These are phyloP conservation scores for Aplochiton taeniatus DNA, from an alignment of 2,797 vertebrate genomes.

Conservation along the genomic window DNA sequence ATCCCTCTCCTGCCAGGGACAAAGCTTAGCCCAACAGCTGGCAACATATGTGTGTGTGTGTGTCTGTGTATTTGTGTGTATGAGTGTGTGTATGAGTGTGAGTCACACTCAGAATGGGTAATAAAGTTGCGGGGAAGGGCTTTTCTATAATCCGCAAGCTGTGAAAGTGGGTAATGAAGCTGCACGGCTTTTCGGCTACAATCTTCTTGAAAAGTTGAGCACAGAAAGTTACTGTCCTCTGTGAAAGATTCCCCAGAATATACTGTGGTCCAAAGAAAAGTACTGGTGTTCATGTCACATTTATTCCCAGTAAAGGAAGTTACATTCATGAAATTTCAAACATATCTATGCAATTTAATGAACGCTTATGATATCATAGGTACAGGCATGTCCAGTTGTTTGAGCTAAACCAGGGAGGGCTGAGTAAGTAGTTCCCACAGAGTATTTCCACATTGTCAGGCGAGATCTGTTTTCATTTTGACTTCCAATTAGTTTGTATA, in stretches of 20 bases:
- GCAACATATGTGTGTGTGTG: conserved; percentile 15
- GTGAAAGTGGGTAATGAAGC: conserved; percentile 11
- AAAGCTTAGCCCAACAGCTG: conserved; percentile 28
- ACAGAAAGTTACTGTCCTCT: neutral
- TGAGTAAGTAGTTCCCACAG: neutral
- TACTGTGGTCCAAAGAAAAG: no score
- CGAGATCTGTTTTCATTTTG: conserved; percentile 16
- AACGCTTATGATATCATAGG: neutral
- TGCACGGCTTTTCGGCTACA: neutral
- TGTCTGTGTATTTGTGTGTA: conserved; percentile 9
- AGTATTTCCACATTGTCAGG: conserved; percentile 5
- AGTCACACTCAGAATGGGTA: conserved; percentile 10
- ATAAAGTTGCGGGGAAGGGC: conserved; percentile 19
- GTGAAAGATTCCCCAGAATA: no score
- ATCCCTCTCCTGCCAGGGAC: neutral
- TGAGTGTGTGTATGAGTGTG: neutral
- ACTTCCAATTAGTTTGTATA: conserved; percentile 36
- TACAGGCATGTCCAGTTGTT: no score
- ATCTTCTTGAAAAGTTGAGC: neutral
- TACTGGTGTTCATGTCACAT: no score
- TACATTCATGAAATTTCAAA: no score
- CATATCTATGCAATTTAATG: neutral
- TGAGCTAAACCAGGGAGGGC: conserved; percentile 17
- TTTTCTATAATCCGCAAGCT: conserved; percentile 22
- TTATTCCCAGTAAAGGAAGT: no score